Conservation (phyloP, 37 sponge, comb jelly and placozoan genomes). For the Beroe forskalii region DNA sequence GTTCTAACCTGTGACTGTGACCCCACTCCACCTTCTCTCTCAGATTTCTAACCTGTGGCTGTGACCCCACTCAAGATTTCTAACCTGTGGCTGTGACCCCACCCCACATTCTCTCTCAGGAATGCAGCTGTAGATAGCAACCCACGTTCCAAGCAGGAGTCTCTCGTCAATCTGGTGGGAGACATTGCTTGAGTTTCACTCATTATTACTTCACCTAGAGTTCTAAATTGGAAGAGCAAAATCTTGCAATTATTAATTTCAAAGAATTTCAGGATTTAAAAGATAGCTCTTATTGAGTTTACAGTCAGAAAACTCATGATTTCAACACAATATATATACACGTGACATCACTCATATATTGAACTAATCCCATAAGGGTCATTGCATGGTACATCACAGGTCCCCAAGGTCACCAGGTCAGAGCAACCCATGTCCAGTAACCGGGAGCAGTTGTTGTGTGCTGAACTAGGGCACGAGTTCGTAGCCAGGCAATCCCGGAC, state of each 20-base stretch:
- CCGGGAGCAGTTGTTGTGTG: neutral
- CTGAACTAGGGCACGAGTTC: neutral
- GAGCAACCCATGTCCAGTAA: slow-evolving; percentile 17
- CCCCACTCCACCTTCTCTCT: too few relatives aligned
- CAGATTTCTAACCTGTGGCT: slow-evolving; percentile 62
- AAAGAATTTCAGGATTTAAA: too few relatives aligned
- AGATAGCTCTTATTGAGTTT: too few relatives aligned
- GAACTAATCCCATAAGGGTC: slow-evolving; percentile 3
- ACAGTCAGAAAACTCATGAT: too few relatives aligned
- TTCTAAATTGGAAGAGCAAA: neutral
- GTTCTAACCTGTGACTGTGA: neutral
- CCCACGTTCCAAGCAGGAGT: slow-evolving; percentile 16
- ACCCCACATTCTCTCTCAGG: neutral
- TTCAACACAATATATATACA: too few relatives aligned
- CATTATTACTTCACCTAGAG: too few relatives aligned
- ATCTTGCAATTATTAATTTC: neutral
- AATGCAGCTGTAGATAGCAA: slow-evolving; percentile 31
- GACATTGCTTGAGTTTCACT: neutral
- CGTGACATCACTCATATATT: too few relatives aligned
- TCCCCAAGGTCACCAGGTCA: neutral
- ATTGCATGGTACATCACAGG: neutral
- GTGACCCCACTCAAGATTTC: neutral
- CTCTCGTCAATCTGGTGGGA: neutral
- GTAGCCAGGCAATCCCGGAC: neutral
- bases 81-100: slow-evolving; percentile 42